Evolutionary conservation across 1,140 invertebrate species (phyloP).

Genomic region (Drosophila ogumai): DNA sequence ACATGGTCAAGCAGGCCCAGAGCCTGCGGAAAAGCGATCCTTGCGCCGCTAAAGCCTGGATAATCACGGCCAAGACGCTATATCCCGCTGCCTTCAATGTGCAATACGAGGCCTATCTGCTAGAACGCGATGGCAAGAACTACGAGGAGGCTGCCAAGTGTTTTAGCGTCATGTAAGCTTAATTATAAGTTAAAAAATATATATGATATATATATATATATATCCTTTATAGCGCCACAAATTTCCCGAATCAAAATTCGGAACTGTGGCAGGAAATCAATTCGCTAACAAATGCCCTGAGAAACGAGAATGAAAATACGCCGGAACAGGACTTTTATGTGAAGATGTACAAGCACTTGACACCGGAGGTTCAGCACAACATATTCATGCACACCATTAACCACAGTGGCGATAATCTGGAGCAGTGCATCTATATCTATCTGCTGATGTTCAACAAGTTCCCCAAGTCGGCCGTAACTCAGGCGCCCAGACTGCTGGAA

Average conservation of each 20-base stretch:
- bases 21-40: conserved; percentile 86
- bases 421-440: conserved; percentile 92
- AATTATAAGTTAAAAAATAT: conserved; percentile 1
- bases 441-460: conserved; percentile 92
- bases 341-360: conserved; percentile 89
- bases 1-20: conserved; percentile 70
- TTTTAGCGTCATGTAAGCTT: conserved; percentile 88
- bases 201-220: no score
- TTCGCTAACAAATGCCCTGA: conserved; percentile 90
- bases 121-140: conserved; percentile 92
- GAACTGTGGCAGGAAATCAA: conserved; percentile 93
- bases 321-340: conserved; percentile 86
- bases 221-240: conserved; percentile 75
- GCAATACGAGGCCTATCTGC: conserved; percentile 93
- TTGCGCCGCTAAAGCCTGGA: conserved; percentile 94
- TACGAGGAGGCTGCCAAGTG: conserved; percentile 93
- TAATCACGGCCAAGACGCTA: conserved; percentile 94
- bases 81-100: conserved; percentile 94
- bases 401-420: conserved; percentile 94
- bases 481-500: conserved; percentile 86
- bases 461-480: conserved; percentile 90
- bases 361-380: conserved; percentile 90
- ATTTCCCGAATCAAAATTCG: conserved; percentile 85
- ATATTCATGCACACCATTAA: conserved; percentile 92
- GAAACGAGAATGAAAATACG: conserved; percentile 85